A percentile compares a stretch with the other conserved stretches of the same genome.
These are phyloP conservation scores for Furcifer pardalis DNA, from an alignment of 2,797 vertebrate genomes.

Conservation along the genomic window DNA sequence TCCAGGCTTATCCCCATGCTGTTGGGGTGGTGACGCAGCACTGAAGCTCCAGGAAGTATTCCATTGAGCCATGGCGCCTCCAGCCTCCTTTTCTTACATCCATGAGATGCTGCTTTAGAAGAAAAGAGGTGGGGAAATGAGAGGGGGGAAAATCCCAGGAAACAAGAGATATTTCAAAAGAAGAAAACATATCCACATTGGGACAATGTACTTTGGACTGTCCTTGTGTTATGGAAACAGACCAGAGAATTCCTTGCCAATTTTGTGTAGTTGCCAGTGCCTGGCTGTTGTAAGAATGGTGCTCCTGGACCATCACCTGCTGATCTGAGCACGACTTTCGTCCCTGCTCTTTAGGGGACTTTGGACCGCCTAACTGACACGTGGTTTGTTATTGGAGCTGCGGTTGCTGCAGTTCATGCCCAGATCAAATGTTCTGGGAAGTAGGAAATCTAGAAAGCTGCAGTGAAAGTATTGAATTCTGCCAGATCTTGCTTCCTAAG, in stretches of 20 bases:
- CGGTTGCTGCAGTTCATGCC: not conserved
- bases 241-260: not conserved
- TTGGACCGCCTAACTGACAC: conserved; percentile 6
- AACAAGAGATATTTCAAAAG: conserved; percentile 28
- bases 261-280: too few relatives aligned
- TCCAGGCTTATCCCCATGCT: conserved; percentile 65
- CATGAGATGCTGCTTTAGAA: conserved; percentile 4
- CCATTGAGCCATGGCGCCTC: not conserved
- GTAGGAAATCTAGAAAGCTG: not conserved
- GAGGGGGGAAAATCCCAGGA: accelerated
- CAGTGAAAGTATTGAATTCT: not conserved
- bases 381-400: not conserved
- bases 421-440: not conserved
- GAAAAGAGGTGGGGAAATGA: not conserved
- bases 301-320: not conserved
- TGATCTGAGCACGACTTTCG: not conserved
- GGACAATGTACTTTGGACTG: conserved; percentile 3
- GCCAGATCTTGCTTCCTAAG: not conserved
- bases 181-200: not conserved
- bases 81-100: conserved; percentile 42
- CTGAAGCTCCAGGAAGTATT: conserved; percentile 49
- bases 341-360: not conserved
- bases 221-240: conserved; percentile 57
- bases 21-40: conserved; percentile 63
- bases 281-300: not conserved